Base-by-base conservation (phyloP, 2,888 invertebrate genomes). In the Meloe dianella region DNA sequence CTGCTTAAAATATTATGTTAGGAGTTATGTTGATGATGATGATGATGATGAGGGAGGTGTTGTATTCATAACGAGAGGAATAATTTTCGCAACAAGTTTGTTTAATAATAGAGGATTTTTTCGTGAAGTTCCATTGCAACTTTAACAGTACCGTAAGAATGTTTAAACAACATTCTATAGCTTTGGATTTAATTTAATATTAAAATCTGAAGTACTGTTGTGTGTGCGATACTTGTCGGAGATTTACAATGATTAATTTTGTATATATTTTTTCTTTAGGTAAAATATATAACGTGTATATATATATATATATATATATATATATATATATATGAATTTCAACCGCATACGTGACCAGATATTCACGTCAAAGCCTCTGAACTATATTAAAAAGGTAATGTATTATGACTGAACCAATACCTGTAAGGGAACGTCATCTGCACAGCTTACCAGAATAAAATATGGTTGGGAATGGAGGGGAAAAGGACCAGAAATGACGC, bases 371-470 rank as follows among this genome's bases (percentile, higher is more conserved):
- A 54, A 54, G 8, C 4, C 54, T n/a, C 54, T n/a, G 27, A 54
- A 54, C 54, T 27, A 54, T 54, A 54, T 54, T 54, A 54, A 54
- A 54, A 54, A 54, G 54, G 54, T 54, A 27, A 54, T 54, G 54
- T 54, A 54, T 54, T 54, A 27, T 24, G 24, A 27, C 27, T 54
- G 24, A 54, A 54, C 54, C 54, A 54, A 54, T 54, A 54, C 54
- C 54, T 27, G 54, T 54, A n/a, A 54, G 27, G 27, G 24, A 27
- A 54, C 54, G 54, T 54, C 54, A 54, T 24, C 54, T 54, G 54
- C 54, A 54, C 24, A 22, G 54, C 22, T 54, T 54, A 54, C 27
- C 14, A 27, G 24, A 27, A 54, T 54, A 54, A 54, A 54, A 54
- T 54, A 54, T 54, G 7, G 54, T 24, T 7, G 12, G 24, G 9